Base-by-base conservation (phyloP, 1,140 invertebrate genomes). In the Drosophila murphyi region DNA sequence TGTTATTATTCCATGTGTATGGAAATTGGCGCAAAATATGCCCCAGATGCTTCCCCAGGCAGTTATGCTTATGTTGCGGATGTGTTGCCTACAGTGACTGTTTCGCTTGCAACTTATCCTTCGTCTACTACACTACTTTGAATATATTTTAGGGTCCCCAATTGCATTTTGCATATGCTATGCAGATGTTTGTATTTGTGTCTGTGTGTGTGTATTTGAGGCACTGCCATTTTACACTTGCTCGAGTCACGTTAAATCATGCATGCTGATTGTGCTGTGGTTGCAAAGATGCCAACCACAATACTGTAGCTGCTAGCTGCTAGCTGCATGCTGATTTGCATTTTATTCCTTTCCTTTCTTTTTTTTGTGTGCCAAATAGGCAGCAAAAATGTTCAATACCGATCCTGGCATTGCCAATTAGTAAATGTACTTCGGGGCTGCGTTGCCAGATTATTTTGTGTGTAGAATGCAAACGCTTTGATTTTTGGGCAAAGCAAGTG, bases 21-120 rank as follows among this genome's bases (percentile, higher is more conserved):
- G 80, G 83, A 88, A 88, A 89, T 88, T 88, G 85, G 77, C 78
- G 74, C 80, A 88, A 89, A 85, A 88, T 88, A 89, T 83, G 83
- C 80, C 72, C 76, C 79, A 82, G 72, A 70, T 74, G 72, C 48
- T 12, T 34, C 81, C 81, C 62, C 41, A 71, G 76, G 78, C 68
- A 65, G 71, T 71, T 82, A 82, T 82, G 76, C 70, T 72, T 67
- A 72, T 68, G 63, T 54, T 82, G 76, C 62, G 72, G 76, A 55
- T 48, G 20, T 20, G 20, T 20, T 20, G 62, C 50, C 55, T 41
- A 28, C 37, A 20, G 20, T 43, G 55, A 39, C 39, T 57, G 39
- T 45, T 47, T 35, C 39, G 39, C 10, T 35, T 64, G n/a, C 65
- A 59, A 54, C 79, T 72, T 59, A 50, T 68, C 35, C 59, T 65